These are phyloP conservation scores for Hypercompe scribonia DNA, from an alignment of 2,888 invertebrate species.

Conservation along the genomic window DNA sequence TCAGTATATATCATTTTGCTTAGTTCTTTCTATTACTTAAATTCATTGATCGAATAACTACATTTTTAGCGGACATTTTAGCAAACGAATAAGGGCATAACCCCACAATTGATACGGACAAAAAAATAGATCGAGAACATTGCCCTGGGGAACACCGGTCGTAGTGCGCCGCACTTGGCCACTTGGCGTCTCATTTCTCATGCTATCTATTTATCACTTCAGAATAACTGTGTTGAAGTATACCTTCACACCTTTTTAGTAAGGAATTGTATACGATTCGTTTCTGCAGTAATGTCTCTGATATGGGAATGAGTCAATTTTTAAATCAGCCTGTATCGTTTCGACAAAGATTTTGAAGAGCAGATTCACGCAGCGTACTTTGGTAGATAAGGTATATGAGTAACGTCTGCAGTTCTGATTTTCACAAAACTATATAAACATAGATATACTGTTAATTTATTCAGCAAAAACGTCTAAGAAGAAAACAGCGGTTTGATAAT, in stretches of 20 bases:
- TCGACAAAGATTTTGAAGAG: not conserved
- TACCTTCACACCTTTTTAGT: conserved; percentile 31
- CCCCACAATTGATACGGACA: conserved; percentile 39
- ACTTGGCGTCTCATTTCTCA: conserved; percentile 46
- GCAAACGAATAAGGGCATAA: conserved; percentile 37
- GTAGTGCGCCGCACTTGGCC: conserved; percentile 24
- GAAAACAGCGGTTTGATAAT: not conserved
- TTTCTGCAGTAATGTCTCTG: not conserved
- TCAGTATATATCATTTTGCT: not conserved
- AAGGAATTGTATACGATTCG: conserved; percentile 31
- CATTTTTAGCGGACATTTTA: conserved; percentile 15
- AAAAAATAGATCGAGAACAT: conserved; percentile 46
- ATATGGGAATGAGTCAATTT: not conserved
- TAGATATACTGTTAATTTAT: not conserved
- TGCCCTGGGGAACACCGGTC: conserved; percentile 54
- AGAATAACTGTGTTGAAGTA: conserved; percentile 33
- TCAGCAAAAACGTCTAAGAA: not conserved
- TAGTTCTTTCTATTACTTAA: not conserved
- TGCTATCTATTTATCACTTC: conserved; percentile 44
- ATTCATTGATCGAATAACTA: conserved; percentile 5
- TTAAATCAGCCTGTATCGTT: not conserved
- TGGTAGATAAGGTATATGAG: not conserved
- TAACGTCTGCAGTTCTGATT: not conserved
- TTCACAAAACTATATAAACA: not conserved
- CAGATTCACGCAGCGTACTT: no score